Evolutionary conservation across 2,888 invertebrate species (phyloP).

Genomic region (Oscheius sp.): DNA sequence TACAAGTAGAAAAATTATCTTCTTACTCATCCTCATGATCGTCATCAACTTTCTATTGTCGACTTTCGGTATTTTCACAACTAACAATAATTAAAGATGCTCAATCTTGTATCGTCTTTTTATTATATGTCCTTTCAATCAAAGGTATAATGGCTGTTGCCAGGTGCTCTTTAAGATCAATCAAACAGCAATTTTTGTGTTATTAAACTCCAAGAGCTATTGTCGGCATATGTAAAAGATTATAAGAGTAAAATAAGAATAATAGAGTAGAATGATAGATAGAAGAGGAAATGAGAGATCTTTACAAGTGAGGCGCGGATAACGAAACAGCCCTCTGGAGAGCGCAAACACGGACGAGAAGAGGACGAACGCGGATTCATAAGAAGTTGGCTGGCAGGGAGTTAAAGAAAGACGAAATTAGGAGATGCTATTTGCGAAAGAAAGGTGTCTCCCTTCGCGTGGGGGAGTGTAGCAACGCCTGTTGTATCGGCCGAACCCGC

Average conservation of each 20-base stretch:
- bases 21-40: too few species aligned
- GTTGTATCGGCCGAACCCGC: slow-evolving; percentile 8
- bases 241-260: background rate
- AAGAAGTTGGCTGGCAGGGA: background rate
- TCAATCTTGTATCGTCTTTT: too few species aligned
- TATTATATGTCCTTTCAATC: too few species aligned
- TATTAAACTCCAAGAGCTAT: too few species aligned
- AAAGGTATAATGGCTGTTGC: too few species aligned
- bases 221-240: background rate
- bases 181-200: too few species aligned
- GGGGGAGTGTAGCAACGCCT: slow-evolving; percentile 22
- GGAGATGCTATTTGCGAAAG: slow-evolving; percentile 20
- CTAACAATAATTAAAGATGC: too few species aligned
- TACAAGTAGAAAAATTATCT: too few species aligned
- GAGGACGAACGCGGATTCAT: background rate
- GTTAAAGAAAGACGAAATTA: background rate
- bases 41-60: too few species aligned
- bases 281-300: slow-evolving; percentile 2
- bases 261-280: background rate
- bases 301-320: slow-evolving; percentile 28
- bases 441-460: slow-evolving; percentile 10
- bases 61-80: too few species aligned
- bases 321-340: slow-evolving; percentile 26
- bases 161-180: too few species aligned
- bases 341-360: slow-evolving; percentile 8